Base-by-base conservation (phyloP, 2,113 vertebrate species). In the Bombycilla garrulus region DNA sequence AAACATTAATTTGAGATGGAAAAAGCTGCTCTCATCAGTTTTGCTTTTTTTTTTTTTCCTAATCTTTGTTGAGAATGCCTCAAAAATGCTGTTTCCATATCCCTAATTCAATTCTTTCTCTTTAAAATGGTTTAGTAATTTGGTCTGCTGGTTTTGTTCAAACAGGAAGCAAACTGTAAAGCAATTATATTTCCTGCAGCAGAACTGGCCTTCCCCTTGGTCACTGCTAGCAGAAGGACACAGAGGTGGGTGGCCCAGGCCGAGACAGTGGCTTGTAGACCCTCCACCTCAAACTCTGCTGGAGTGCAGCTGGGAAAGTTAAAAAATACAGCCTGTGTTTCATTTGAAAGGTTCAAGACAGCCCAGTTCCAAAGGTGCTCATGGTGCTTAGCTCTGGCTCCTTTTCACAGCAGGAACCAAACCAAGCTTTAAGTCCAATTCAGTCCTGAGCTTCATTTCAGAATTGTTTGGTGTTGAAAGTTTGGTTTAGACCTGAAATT, bases 21-120 rank as follows among this genome's bases (percentile, higher is more conserved):
- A 96, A 96, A 95, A 92, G 58, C 92, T 92, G 51, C 19, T 90
- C 71, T 94, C 93, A 78, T 88, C 79, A 80, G 42, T 72, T 92
- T 66, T 48, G 11, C 45, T 11, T 57, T 35, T n/a, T 90, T 11
- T 62, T 74, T 58, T 40, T 54, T 58, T 88, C 80, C 53, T 3
- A 29, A 80, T 80, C 81, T 93, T 91, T 76, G 44, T 69, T 91
- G 65, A 72, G 54, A 93, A 77, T 77, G 16, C 47, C 78, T 92
- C n/a, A 50, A 70, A 87, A 87, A 82, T 77, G 44, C 8, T 86
- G n/a, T 88, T 96, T 88, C 79, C 35, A 78, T 62, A 54, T 16
- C 38, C 65, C 20, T 95, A 95, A 95, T 95, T 94, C 40, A 94
- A 94, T 94, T 66, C 86, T 70, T 90, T 86, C 71, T 51, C 51